Evolutionary conservation across 2,113 vertebrate species (phyloP).

Genomic region (Probosciger aterrimus): DNA sequence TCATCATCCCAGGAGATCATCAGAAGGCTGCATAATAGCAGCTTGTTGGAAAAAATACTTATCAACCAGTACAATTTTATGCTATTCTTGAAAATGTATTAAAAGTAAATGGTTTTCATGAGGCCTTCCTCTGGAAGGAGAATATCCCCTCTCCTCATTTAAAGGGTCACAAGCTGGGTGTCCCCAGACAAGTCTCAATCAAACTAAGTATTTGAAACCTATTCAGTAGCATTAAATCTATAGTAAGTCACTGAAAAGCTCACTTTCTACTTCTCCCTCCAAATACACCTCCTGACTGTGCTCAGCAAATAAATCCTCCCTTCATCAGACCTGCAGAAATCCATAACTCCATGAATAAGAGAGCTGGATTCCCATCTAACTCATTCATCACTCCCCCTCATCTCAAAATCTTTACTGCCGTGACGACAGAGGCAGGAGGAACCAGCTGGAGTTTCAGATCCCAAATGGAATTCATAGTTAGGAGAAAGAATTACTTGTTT

Average conservation of each 20-base stretch:
- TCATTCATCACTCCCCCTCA: neutral
- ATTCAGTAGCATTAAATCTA: neutral
- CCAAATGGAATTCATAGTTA: conserved; percentile 54
- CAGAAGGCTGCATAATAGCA: neutral
- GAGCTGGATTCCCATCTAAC: neutral
- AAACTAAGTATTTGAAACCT: neutral
- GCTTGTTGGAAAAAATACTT: neutral
- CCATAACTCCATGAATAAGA: neutral
- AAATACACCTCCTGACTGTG: neutral
- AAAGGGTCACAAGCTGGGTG: neutral
- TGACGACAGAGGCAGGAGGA: conserved; percentile 53
- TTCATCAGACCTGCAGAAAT: neutral
- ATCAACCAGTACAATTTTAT: neutral
- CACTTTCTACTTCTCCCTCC: neutral
- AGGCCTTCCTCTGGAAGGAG: neutral
- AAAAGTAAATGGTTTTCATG: neutral
- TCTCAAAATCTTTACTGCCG: neutral
- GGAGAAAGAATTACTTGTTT: neutral
- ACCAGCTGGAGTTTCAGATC: conserved; percentile 72
- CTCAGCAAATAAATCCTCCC: neutral
- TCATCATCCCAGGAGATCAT: neutral
- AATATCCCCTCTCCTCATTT: neutral
- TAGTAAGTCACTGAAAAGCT: neutral
- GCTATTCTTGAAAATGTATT: neutral
- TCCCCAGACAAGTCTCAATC: neutral